Evolutionary conservation across 1,140 invertebrate genomes (phyloP).

Genomic region (Eueides isabella): DNA sequence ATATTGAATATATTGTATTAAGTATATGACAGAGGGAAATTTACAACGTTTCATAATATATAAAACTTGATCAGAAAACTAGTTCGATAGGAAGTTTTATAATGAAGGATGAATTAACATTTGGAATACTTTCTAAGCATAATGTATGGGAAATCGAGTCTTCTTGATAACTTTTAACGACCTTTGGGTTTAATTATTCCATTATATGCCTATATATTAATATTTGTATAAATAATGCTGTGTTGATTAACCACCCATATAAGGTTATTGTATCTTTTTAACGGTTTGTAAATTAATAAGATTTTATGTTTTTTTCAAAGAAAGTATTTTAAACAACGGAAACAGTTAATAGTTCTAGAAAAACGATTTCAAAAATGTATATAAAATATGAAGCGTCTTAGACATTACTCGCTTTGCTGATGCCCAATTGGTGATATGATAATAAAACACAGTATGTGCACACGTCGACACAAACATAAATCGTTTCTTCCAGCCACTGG

Average conservation of each 20-base stretch:
- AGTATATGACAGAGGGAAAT: constrained; percentile 64
- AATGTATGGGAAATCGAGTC: constrained; percentile 44
- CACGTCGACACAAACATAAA: constrained; percentile 62
- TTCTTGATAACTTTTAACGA: constrained; percentile 28
- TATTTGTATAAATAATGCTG: constrained; percentile 18
- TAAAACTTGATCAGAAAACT: constrained; percentile 53
- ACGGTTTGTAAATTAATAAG: too few species aligned
- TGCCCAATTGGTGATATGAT: constrained; percentile 57
- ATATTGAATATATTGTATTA: constrained; percentile 60
- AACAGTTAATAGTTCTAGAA: neutral
- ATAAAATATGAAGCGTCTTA: constrained; percentile 7
- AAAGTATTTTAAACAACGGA: neutral
- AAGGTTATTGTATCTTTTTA: neutral
- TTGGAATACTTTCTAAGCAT: constrained; percentile 46
- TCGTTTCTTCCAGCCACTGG: constrained; percentile 55
- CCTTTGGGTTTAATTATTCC: constrained; percentile 19
- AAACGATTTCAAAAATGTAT: neutral
- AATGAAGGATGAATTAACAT: constrained; percentile 54
- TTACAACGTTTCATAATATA: constrained; percentile 33
- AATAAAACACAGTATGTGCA: constrained; percentile 55
- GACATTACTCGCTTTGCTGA: constrained; percentile 19
- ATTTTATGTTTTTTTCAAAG: neutral
- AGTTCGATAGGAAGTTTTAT: constrained; percentile 58
- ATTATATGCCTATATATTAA: constrained; percentile 14
- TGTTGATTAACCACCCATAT: constrained; percentile 14